Percentiles rank a stretch among this genome's conserved stretches.
Conservation (phyloP, 64 coral and sea anemone species). For the Pachyseris speciosa region DNA sequence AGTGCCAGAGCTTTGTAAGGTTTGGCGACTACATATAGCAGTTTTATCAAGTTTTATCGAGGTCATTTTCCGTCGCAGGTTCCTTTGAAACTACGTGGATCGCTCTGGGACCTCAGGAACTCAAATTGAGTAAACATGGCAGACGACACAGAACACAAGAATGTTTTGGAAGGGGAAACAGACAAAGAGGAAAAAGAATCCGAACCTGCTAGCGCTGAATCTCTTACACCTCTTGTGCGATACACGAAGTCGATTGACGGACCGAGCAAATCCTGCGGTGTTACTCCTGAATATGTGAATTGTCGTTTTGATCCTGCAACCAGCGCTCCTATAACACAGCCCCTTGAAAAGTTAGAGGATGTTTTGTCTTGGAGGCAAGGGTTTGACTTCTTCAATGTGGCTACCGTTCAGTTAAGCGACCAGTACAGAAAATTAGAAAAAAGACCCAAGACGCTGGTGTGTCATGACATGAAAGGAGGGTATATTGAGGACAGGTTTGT, state of each 20-base stretch:
- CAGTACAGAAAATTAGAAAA: conserved; percentile 7
- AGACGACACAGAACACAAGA: neutral
- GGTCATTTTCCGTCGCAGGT: too few species aligned
- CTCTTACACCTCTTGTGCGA: neutral
- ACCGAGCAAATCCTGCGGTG: neutral
- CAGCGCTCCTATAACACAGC: conserved; percentile 55
- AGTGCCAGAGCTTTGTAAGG: too few species aligned
- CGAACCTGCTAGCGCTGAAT: neutral
- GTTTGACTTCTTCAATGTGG: conserved; percentile 80
- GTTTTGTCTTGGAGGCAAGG: conserved; percentile 61
- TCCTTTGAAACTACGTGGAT: too few species aligned
- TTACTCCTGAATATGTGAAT: neutral
- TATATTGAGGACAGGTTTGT: conserved; percentile 78
- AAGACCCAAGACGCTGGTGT: conserved; percentile 65
- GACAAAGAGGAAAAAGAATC: neutral
- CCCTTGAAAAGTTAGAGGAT: conserved; percentile 71
- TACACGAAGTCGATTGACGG: neutral
- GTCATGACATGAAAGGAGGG: conserved; percentile 89
- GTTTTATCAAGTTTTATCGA: too few species aligned
- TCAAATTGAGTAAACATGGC: too few species aligned
- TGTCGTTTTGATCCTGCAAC: conserved; percentile 49
- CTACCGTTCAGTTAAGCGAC: neutral
- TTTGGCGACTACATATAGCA: too few species aligned
- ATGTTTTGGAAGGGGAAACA: neutral
- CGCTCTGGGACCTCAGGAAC: too few species aligned